Base-by-base conservation (phyloP, 2,113 vertebrate species). In the Phalacrocorax aristotelis region DNA sequence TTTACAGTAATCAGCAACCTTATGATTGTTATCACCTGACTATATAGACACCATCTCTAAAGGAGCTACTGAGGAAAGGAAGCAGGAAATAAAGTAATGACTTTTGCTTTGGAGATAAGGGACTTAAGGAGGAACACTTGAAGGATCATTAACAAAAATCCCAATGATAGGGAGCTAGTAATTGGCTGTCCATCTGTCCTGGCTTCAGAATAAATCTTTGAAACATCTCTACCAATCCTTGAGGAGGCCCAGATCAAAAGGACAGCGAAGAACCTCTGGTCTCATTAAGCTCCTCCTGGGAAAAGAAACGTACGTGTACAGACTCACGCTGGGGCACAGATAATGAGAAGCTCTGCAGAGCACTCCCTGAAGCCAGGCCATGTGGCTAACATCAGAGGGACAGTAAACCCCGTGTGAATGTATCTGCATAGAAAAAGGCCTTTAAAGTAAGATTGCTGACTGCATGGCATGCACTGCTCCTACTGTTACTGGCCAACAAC, bases 71-170 rank as follows among this genome's bases (percentile, higher is more conserved):
- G n/a, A 89, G 55, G 57, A 89, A 92, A 83, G n/a, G 15, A 89
- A n/a, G 44, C 36, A 89, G 72, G 57, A 90, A 97, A 86, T 40
- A 58, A 78, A 94, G 62, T 26, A 23, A 89, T 36, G 23, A 70
- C 40, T 89, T 84, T 12, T 96, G 52, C 57, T 93, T 87, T 89
- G 48, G 72, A 96, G 86, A 95, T 83, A 92, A 93, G 51, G 32
- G n/a, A 85, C 60, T 77, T 46, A 8, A 84, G 34, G 32, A 80
- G 34, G 83, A 94, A 79, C 62, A 54, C 27, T 55, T 64, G 13
- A 92, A 89, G 57, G 32, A 62, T 48, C 77, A 70, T 60, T 86
- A 62, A 81, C 58, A 83, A 94, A 95, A 92, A 72, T 18, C 54
- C 36, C 71, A 84, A 10, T 40, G 78, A 76, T 21, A 74, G 62